Base-by-base conservation (phyloP, 2,888 invertebrate genomes). In the Shargacucullia verbasci region DNA sequence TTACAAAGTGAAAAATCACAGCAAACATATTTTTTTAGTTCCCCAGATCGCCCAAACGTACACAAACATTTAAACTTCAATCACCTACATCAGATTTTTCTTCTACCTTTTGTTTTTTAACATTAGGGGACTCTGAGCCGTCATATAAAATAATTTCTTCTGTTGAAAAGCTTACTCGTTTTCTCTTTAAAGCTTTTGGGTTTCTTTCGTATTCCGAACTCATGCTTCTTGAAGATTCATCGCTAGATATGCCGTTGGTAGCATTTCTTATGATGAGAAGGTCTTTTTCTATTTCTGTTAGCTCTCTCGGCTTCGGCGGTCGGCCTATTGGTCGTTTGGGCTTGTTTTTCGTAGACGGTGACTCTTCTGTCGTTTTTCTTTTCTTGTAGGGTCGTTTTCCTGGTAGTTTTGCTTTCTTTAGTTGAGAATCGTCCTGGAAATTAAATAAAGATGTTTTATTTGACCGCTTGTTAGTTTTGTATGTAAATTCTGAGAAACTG, bases 281-380 rank as follows among this genome's bases (percentile, higher is more conserved):
- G 58, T 94, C 94, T 57, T 92, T 92, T 48, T 94, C 94, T 0
- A 94, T 90, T 25, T 93, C 93, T 0, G 91, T 90, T 0, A 93
- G 71, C 49, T 92, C 90, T 61, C 82, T 83, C 0, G 90, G 90
- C 25, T 90, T 91, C 0, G 83, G 76, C 0, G 88, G 89, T 27
- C 87, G 77, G 0, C 88, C 85, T 7, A 84, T 66, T 0, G 84
- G 83, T 1, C 80, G 81, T 61, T 89, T 89, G 0, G 83, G 73
- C 48, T 90, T 89, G 9, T 55, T 79, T 57, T 83, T 82, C 0
- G 82, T 78, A 0, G 86, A 76, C 0, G 91, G 90, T 0, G 90
- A 88, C n/a, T 86, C 85, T 40, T 86, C 89, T 0, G 73, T 57
- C 10, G 73, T 53, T 38, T 91, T 92, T 2, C 89, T 78, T 56